Evolutionary conservation across 2,888 invertebrate genomes (phyloP), one percentile per base, ranked within the genome.

Genomic region (Luperina nickerlii): DNA sequence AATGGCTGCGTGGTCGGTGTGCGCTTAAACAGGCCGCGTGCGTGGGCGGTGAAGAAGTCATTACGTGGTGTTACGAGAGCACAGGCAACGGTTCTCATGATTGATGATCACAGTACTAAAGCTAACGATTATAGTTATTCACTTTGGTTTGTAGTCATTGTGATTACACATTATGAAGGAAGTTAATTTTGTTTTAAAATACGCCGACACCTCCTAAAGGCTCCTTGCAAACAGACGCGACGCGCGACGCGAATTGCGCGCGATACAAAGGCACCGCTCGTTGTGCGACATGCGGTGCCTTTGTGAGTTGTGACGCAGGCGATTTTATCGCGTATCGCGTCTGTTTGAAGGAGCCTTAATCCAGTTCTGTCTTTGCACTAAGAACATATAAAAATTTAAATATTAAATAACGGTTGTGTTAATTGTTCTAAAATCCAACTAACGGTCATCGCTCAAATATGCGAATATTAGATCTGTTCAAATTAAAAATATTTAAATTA

Each of bases 11-110:
- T 62, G 57, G 78, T 79, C 76, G 79, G 84, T 62, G 82, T 72
- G 82, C 80, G 73, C 66, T 67, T 63, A 65, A 60, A 73, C 54
- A 32, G 76, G 72, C 54, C 27, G 67, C 45, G 87, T 83, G 83
- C 32, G 87, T 82, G 83, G 88, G 86, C 70, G 74, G 42, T 32
- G 75, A 72, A 88, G 83, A 85, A 81, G 83, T 82, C 71, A 77
- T 87, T 77, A 79, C 60, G 63, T 48, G 27, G 60, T 74, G 76
- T 86, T 78, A 86, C 81, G 70, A 81, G 88, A 80, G 69, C 68
- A 57, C 32, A 42, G 76, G 8, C 57, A 60, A 79, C 70, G 67
- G 42, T 51, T 60, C 57, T 57, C 24, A 24, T 76, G 74, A 84
- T 81, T 65, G 81, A 78, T 69, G 71, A 66, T 18, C 60, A n/a